A percentile compares a stretch with the other conserved stretches of the same genome.
These are phyloP conservation scores for Microtus montanus DNA, from an alignment of 2,113 vertebrate genomes.

Conservation along the genomic window DNA sequence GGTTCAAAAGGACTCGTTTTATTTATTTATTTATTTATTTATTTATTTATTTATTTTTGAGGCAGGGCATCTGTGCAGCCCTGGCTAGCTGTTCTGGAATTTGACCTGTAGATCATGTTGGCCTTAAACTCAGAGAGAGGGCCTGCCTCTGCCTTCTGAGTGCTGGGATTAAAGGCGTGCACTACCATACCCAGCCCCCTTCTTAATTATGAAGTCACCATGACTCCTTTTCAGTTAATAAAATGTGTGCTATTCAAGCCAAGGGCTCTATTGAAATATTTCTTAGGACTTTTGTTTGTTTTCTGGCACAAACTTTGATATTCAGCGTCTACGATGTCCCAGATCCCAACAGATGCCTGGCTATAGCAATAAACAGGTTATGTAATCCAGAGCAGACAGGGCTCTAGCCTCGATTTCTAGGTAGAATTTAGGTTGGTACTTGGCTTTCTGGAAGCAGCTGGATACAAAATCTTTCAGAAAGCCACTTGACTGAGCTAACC, in stretches of 20 bases:
- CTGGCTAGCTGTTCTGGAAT: neutral
- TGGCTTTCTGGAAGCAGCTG: constrained; percentile 14
- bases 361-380: constrained; percentile 63
- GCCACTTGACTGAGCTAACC: neutral
- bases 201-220: neutral
- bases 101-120: neutral
- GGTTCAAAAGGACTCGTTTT: constrained; percentile 38
- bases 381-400: constrained; percentile 54
- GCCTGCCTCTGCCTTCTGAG: neutral
- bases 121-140: neutral
- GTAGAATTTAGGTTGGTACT: constrained; percentile 19
- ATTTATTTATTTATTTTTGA: neutral
- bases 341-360: constrained; percentile 47
- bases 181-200: neutral
- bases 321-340: constrained; percentile 13
- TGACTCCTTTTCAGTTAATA: constrained; percentile 40
- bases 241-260: constrained; percentile 49
- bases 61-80: neutral
- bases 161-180: neutral
- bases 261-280: constrained; percentile 41
- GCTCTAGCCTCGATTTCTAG: constrained; percentile 11
- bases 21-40: neutral
- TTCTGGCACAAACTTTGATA: neutral
- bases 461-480: constrained; percentile 40
- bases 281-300: neutral